phyloP scores from a whole-genome alignment of 1,140 invertebrate genomes.

The Trissolcus basalis region DNA sequence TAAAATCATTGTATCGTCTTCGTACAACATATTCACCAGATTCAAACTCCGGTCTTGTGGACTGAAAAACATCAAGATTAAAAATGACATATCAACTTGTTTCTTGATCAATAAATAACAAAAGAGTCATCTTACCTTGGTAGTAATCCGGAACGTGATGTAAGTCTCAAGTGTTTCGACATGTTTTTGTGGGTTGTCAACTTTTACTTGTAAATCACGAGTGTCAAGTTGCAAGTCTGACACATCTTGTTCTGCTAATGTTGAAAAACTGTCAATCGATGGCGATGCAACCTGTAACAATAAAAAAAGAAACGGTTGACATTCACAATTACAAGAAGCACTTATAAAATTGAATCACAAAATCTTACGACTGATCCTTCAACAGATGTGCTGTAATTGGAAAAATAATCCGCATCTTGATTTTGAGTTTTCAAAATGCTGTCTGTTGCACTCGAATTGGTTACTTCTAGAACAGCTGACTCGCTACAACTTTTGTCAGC shows the following conservation, averaged over 20 bases:
- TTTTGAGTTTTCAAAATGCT: constrained; percentile 65
- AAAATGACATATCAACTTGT: too few species aligned
- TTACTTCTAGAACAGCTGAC: constrained; percentile 67
- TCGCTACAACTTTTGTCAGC: constrained; percentile 51
- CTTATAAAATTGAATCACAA: background rate
- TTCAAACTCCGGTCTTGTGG: constrained; percentile 81
- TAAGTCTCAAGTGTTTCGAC: constrained; percentile 85
- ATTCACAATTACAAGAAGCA: background rate
- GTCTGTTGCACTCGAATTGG: constrained; percentile 62
- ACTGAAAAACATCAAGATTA: constrained; percentile 69
- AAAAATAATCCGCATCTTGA: constrained; percentile 70
- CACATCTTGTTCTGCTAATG: constrained; percentile 78
- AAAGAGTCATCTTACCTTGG: constrained; percentile 75
- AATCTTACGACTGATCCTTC: constrained; percentile 72
- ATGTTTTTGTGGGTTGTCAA: constrained; percentile 88
- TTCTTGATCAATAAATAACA: too few species aligned
- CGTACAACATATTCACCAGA: constrained; percentile 82
- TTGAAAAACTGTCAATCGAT: constrained; percentile 80
- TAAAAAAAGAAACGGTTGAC: background rate
- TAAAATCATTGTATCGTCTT: constrained; percentile 85
- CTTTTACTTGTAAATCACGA: constrained; percentile 81
- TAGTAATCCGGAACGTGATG: constrained; percentile 84
- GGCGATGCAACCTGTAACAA: constrained; percentile 76
- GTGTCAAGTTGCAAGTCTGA: constrained; percentile 77
- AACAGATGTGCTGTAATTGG: constrained; percentile 73